Evolutionary conservation across 2,888 invertebrate genomes (phyloP).

Genomic region (Dicyrtoma fusca): DNA sequence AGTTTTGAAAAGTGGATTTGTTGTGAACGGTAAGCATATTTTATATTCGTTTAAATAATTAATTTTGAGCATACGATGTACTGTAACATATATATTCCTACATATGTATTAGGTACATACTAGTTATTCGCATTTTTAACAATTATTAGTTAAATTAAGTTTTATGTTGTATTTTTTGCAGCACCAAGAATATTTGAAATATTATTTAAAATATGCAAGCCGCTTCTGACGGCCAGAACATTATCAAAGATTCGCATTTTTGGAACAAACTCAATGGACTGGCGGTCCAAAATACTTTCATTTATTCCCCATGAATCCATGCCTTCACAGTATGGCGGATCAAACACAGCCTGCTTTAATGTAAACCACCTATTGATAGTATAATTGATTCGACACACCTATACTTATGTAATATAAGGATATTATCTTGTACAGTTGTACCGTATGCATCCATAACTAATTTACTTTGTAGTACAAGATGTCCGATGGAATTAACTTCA

Average conservation of each 20-base stretch:
- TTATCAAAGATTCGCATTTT: conserved; percentile 5
- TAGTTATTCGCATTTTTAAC: background rate
- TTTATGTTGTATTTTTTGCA: too few relatives aligned
- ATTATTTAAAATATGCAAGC: conserved; percentile 18
- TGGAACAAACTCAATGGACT: conserved; percentile 17
- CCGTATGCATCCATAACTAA: too few relatives aligned
- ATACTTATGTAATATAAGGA: too few relatives aligned
- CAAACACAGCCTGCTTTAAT: conserved; percentile 3
- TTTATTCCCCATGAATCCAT: conserved; percentile 1
- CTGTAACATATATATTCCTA: background rate
- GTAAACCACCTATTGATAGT: conserved; percentile 2
- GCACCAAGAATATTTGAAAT: conserved; percentile 30
- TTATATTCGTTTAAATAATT: background rate
- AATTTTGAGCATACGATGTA: too few relatives aligned
- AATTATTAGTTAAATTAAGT: too few relatives aligned
- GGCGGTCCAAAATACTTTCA: background rate
- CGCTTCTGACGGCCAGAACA: conserved; percentile 15
- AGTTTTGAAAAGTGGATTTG: conserved; percentile 1
- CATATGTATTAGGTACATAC: background rate
- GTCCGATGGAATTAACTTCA: background rate
- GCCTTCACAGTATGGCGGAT: conserved; percentile 23
- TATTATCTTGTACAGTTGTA: too few relatives aligned
- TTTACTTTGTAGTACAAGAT: conserved; percentile 16
- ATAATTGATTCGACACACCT: too few relatives aligned
- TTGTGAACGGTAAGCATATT: conserved; percentile 18